Conservation (phyloP, 2,113 vertebrate species). For the Turdus rufiventris region DNA sequence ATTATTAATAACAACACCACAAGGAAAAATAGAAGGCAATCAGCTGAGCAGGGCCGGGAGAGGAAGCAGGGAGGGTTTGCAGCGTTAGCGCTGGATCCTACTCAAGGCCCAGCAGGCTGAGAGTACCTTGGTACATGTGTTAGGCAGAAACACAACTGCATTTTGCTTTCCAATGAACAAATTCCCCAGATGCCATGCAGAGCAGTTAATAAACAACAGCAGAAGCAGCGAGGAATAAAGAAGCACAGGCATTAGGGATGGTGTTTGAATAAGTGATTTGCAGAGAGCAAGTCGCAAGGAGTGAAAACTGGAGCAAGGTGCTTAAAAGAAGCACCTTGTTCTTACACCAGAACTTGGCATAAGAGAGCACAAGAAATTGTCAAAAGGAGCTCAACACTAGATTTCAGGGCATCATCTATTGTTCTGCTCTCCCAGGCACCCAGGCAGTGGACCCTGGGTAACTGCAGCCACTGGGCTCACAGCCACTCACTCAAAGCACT, state of each 20-base stretch:
- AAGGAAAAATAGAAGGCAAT: slow-evolving; percentile 60
- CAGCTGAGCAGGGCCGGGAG: background rate
- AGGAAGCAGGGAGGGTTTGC: slow-evolving; percentile 31
- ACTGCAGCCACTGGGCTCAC: background rate
- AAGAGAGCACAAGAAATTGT: background rate
- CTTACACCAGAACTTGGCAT: background rate
- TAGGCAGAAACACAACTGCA: background rate
- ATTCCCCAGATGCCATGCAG: background rate
- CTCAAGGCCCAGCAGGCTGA: background rate
- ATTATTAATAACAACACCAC: slow-evolving; percentile 58
- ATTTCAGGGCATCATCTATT: background rate
- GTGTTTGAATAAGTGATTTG: background rate
- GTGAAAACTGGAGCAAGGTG: background rate
- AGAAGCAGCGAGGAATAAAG: background rate
- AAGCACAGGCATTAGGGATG: background rate
- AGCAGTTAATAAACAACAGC: slow-evolving; percentile 26
- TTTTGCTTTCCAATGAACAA: slow-evolving; percentile 1
- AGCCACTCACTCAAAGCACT: background rate
- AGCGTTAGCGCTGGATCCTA: background rate
- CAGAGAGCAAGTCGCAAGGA: background rate
- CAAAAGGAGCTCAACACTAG: background rate
- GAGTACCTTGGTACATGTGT: background rate
- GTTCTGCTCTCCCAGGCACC: background rate
- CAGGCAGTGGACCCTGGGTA: background rate
- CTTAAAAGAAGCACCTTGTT: background rate